phyloP scores from a whole-genome alignment of 2,113 vertebrate genomes.

The Callospermophilus lateralis region DNA sequence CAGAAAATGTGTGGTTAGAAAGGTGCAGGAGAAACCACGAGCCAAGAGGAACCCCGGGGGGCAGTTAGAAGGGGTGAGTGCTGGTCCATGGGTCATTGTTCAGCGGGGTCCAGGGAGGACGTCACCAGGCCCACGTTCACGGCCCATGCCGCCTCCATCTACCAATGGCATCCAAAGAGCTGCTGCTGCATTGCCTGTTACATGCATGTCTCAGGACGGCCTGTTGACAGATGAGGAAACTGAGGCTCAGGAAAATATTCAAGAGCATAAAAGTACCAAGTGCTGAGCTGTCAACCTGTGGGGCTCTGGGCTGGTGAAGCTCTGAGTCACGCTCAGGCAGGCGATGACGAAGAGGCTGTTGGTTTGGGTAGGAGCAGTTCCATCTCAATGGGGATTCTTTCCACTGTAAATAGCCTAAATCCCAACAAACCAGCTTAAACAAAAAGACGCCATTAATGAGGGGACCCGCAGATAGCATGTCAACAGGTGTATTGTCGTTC shows the following conservation, averaged over 20 bases:
- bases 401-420: neutral
- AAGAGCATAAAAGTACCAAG: neutral
- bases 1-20: neutral
- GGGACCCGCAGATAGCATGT: neutral
- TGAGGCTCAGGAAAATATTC: neutral
- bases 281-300: neutral
- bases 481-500: neutral
- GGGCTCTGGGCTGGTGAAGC: rapidly evolving
- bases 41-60: neutral
- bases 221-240: neutral
- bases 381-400: neutral
- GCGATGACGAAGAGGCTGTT: neutral
- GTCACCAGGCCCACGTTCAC: rapidly evolving
- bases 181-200: neutral
- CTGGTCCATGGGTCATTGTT: neutral
- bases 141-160: neutral
- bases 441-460: neutral
- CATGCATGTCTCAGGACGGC: rapidly evolving
- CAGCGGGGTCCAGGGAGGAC: rapidly evolving
- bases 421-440: neutral
- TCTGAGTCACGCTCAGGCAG: neutral
- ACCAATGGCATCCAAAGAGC: neutral
- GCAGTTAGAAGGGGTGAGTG: rapidly evolving
- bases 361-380: neutral
- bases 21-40: neutral